Evolutionary conservation across 2,797 vertebrate species (phyloP).

Genomic region (Sebastes jordani): DNA sequence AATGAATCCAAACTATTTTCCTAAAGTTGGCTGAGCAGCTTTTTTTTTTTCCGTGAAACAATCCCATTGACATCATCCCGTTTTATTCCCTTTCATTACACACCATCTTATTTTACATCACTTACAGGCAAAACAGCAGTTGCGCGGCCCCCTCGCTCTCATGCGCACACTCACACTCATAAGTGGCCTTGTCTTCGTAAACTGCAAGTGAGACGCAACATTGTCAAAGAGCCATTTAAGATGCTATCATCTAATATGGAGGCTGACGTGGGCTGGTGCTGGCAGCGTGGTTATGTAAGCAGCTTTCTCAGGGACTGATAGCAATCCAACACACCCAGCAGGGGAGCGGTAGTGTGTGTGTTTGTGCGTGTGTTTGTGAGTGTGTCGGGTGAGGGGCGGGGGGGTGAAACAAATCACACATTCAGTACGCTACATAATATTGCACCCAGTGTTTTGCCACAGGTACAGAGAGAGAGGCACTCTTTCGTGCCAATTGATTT

Average conservation of each 20-base stretch:
- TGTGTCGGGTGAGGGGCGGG: slow-evolving; percentile 20
- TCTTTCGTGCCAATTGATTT: slow-evolving; percentile 66
- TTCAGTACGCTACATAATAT: slow-evolving; percentile 49
- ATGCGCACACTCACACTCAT: slow-evolving; percentile 2
- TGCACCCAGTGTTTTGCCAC: slow-evolving; percentile 63
- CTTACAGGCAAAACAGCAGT: slow-evolving; percentile 4
- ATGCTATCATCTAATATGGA: slow-evolving; percentile 69
- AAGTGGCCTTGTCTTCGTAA: slow-evolving; percentile 31
- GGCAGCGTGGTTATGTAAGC: slow-evolving; percentile 73
- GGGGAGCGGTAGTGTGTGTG: slow-evolving; percentile 39
- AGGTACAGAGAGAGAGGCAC: slow-evolving; percentile 66
- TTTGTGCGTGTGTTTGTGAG: slow-evolving; percentile 15
- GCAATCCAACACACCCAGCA: slow-evolving; percentile 75
- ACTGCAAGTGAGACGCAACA: slow-evolving; percentile 56
- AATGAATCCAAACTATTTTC: not conserved
- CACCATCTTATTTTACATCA: slow-evolving; percentile 27
- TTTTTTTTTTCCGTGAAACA: not conserved
- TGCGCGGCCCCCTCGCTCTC: not conserved
- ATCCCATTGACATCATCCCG: not conserved
- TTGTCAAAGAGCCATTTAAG: slow-evolving; percentile 69
- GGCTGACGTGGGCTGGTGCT: slow-evolving; percentile 65
- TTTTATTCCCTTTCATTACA: slow-evolving; percentile 25
- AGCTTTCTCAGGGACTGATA: slow-evolving; percentile 71
- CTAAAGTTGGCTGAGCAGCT: not conserved
- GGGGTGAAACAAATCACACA: slow-evolving; percentile 61